Evolutionary conservation across 2,113 vertebrate genomes (phyloP), one percentile per base, ranked within the genome.

Genomic region (Bubalus kerabau): DNA sequence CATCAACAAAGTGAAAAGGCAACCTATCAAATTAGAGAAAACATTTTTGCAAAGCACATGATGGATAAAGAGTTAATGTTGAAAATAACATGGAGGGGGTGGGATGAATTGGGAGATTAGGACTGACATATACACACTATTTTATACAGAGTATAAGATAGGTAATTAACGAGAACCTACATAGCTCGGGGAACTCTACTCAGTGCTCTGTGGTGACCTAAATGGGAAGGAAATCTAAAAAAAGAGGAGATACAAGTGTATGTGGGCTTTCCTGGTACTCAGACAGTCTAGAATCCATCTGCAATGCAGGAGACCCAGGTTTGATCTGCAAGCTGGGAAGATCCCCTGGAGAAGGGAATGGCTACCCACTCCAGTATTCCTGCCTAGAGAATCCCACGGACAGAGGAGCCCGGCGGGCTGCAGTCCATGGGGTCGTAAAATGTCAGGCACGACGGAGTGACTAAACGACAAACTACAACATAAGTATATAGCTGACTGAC

Each of bases 341-440:
- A 71, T 36, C 19, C 67, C 67, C 67, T 36, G n/a, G 67, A 71
- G 67, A 40, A 71, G 19, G n/a, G 67, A 36, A 12, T 40, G 67
- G 67, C 67, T 23, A 36, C n/a, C 10, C 67, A 12, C 67, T 71
- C 67, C 67, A 71, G 67, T 6, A 23, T 71, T 40, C n/a, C 32
- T 71, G 67, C 10, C 67, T 71, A 23, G 67, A 71, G n/a, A 71
- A 71, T 71, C 67, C 67, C 67, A 23, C 6, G 5, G 67, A 36
- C 67, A 71, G n/a, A 71, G n/a, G n/a, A 71, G 67, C n/a, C n/a
- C 23, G n/a, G n/a, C 2, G 2, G 19, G 67, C n/a, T 40, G n/a
- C 67, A 12, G 67, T 23, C 67, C 1, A 0, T 12, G n/a, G n/a
- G n/a, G 67, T 23, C 0, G 5, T 19, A 40, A 71, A 6, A 71